Evolutionary conservation across 1,140 invertebrate genomes (phyloP).

Genomic region (Dinoponera quadriceps): DNA sequence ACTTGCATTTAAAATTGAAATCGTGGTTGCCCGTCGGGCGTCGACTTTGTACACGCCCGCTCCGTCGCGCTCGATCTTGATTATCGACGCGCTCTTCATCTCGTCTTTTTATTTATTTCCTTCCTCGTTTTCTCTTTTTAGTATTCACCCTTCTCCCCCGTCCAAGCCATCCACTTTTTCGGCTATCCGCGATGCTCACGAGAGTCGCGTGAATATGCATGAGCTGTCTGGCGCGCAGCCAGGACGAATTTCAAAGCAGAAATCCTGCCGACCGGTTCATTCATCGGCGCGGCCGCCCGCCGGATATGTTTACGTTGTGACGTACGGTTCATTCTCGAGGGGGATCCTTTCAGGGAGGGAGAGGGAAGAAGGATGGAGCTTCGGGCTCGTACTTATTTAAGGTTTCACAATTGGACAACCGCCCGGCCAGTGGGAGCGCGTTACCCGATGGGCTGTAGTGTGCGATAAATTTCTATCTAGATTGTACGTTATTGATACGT

Average conservation of each 20-base stretch:
- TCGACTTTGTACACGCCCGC: conserved; percentile 12
- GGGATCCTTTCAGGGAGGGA: not conserved
- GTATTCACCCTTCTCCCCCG: not conserved
- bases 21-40: not conserved
- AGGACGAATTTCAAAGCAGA: conserved; percentile 72
- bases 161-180: not conserved
- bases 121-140: not conserved
- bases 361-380: not conserved
- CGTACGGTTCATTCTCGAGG: conserved; percentile 15
- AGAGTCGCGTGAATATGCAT: conserved; percentile 72
- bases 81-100: conserved; percentile 56
- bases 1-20: conserved; percentile 55
- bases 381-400: conserved; percentile 12
- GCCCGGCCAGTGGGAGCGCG: not conserved
- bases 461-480: not conserved
- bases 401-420: not conserved
- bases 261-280: conserved; percentile 61
- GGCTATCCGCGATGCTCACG: conserved; percentile 17
- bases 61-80: conserved; percentile 65
- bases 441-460: not conserved
- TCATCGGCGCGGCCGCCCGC: conserved; percentile 23
- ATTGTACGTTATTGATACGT: not conserved
- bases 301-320: conserved; percentile 44
- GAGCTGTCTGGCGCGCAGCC: conserved; percentile 61
- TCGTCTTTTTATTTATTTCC: not conserved